phyloP scores from a whole-genome alignment of 2,888 invertebrate genomes.

The Heliothis peltigera region DNA sequence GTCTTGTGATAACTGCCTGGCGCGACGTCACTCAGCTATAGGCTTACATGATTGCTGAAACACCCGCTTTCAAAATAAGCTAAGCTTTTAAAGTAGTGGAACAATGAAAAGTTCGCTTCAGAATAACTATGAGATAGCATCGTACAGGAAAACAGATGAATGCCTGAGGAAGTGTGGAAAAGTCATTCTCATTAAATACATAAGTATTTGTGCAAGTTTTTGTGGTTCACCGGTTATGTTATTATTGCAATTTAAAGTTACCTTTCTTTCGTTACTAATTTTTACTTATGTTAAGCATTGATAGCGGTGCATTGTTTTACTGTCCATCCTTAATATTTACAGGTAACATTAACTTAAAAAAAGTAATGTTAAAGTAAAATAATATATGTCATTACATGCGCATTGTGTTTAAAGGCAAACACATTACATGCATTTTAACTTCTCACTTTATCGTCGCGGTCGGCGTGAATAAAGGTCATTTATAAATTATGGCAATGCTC shows the following conservation, averaged over 20 bases:
- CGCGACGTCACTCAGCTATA: constrained; percentile 20
- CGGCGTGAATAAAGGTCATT: constrained; percentile 60
- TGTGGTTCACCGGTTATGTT: too few relatives aligned
- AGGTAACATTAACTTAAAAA: constrained; percentile 6
- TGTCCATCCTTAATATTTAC: background rate
- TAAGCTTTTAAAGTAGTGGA: constrained; percentile 30
- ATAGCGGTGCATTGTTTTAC: background rate
- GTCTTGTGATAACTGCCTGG: constrained; percentile 30
- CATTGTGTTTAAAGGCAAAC: constrained; percentile 45
- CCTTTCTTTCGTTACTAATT: too few relatives aligned
- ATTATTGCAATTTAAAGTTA: too few relatives aligned
- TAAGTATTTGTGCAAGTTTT: too few relatives aligned
- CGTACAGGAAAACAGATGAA: background rate
- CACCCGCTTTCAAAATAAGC: constrained; percentile 41
- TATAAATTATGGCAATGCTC: constrained; percentile 63
- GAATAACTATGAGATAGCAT: background rate
- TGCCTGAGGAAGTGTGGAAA: too few relatives aligned
- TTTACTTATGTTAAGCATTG: background rate
- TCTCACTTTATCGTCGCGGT: constrained; percentile 46
- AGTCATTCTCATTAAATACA: background rate
- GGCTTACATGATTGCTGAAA: constrained; percentile 30
- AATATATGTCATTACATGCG: constrained; percentile 27
- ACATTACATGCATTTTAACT: constrained; percentile 46
- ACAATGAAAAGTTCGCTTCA: background rate
- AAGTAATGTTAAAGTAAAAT: constrained; percentile 10